Evolutionary conservation across 2,888 invertebrate genomes (phyloP), one percentile per base, ranked within the genome.

Genomic region (Tachina grossa): DNA sequence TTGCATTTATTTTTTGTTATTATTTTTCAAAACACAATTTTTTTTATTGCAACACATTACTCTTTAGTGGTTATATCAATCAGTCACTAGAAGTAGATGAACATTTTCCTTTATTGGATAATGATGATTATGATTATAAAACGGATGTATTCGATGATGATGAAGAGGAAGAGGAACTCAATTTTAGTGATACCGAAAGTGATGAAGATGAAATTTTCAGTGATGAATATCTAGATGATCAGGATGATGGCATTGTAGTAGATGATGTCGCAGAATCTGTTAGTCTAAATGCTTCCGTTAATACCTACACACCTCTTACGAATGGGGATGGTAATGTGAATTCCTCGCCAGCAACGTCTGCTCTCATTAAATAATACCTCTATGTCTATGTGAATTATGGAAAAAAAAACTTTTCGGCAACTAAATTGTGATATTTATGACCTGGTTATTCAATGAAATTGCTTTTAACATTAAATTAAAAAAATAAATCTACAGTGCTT

Each of bases 11-110:
- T 49, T 68, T 61, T 53, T 61, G 3, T 69, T 80, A 68, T 71
- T 65, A 31, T 45, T 68, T 68, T 57, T 47, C 19, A 53, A 51
- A 80, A 74, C 22, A 31, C 31, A 31, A 31, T 31, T 31, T 49
- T 31, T 76, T 63, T 51, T 53, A 41, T 45, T 57, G 55, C 72
- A 13, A 72, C 22, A n/a, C 49, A 11, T 16, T 10, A n/a, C 39
- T 47, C 53, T 63, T 49, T 96, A 97, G 97, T 96, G 97, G 97
- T 94, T 97, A 97, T 95, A 94, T 96, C 94, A 96, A 97, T 94
- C 97, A 97, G 94, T 96, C 97, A 94, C 95, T 96, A 95, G 96
- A 96, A 94, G 97, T 97, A 94, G 97, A 97, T 96, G 97, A 97
- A 94, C 95, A 97, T 93, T 97, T 97, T 94, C 97, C 97, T 93